Percentiles rank a stretch among this genome's conserved stretches.
These are phyloP conservation scores for Rhaphigaster nebulosa DNA, from an alignment of 2,888 invertebrate genomes.

Conservation along the genomic window DNA sequence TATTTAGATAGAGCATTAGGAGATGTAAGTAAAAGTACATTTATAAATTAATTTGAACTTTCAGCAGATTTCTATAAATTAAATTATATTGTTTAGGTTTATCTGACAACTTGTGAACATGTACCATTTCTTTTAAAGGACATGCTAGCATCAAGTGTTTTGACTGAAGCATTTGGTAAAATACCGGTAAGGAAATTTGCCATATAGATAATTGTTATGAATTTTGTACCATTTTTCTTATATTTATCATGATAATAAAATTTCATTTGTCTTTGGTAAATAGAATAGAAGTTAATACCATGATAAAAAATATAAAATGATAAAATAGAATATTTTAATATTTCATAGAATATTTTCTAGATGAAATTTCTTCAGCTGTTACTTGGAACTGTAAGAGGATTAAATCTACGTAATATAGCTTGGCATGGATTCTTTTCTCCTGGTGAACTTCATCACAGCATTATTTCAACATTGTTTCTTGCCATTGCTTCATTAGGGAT, in stretches of 20 bases:
- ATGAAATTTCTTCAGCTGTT: constrained; percentile 69
- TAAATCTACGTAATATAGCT: constrained; percentile 72
- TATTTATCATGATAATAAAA: background rate
- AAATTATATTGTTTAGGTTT: constrained; percentile 48
- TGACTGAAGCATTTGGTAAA: constrained; percentile 68
- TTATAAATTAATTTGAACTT: background rate
- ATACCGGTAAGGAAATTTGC: constrained; percentile 67
- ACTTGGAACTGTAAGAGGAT: constrained; percentile 71
- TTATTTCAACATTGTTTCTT: constrained; percentile 67
- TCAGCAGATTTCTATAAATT: background rate
- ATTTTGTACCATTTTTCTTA: background rate
- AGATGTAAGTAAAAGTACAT: constrained; percentile 46
- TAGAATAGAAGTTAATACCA: background rate
- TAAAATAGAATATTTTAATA: background rate
- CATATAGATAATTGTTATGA: background rate
- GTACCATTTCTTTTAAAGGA: constrained; percentile 71
- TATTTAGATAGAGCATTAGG: constrained; percentile 55
- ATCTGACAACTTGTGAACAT: constrained; percentile 44
- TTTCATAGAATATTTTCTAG: constrained; percentile 66
- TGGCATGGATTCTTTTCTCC: constrained; percentile 73
- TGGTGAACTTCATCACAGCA: constrained; percentile 69
- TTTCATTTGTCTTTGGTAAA: background rate
- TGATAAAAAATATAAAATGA: background rate
- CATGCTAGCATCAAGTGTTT: constrained; percentile 69
- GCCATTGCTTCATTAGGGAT: constrained; percentile 67